Evolutionary conservation across 1,140 invertebrate species (phyloP), one percentile per base, ranked within the genome.

Genomic region (Lerema accius): DNA sequence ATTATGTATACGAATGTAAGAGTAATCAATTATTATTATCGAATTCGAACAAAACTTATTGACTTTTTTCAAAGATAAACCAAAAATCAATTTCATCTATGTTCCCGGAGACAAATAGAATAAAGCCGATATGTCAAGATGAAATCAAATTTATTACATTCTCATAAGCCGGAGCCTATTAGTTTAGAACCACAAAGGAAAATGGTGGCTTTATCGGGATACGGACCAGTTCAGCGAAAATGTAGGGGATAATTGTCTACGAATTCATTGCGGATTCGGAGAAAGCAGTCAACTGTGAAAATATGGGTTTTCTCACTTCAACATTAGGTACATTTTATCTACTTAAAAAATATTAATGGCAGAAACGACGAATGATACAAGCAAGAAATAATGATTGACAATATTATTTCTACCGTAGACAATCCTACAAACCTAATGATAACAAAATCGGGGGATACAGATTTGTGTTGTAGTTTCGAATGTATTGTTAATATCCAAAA

Each of bases 101-200:
- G 59, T 64, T 59, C 63, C 48, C 51, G 35, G 53, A 26, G 59
- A 62, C 65, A 74, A 79, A 80, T 78, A 76, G 75, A 76, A 80
- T 73, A 76, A 76, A 62, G 65, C 64, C 73, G 71, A 74, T 76
- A 78, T 61, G 72, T 75, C 65, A 65, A 67, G 72, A 72, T 73
- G 70, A 73, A 78, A 75, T 77, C 68, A 78, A 80, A 80, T 78
- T 80, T 80, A 80, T 80, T 78, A 80, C 68, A 5, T 69, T 72
- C 71, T 64, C 45, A 78, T 76, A 73, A 75, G 71, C 75, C 72
- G 63, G 65, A 69, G 71, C 73, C 75, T 76, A 80, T 78, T 80
- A 80, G 75, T 78, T 80, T 70, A 73, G 78, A 73, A 67, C 63
- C 66, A 76, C 64, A 75, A 76, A 78, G 69, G 73, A 80, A 78